Conservation (phyloP, 2,797 vertebrate genomes). For the Acipenser transmontanus region DNA sequence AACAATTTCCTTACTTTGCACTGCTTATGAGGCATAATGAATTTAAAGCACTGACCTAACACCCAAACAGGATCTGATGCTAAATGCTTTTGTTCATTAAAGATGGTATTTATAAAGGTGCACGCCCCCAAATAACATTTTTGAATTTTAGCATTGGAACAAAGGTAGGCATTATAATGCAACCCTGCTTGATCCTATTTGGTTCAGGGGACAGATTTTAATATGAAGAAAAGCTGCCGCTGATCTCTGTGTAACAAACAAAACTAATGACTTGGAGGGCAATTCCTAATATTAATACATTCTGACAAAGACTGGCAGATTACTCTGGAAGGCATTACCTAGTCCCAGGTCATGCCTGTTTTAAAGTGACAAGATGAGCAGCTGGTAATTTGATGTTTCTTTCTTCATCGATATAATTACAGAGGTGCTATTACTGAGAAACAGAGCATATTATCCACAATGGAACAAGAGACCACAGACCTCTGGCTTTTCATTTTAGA, state of each 20-base stretch:
- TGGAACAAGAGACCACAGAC: conserved; percentile 6
- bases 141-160: too few relatives aligned
- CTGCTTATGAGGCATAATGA: too few relatives aligned
- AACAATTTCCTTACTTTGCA: too few relatives aligned
- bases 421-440: neutral
- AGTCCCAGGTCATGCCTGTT: neutral
- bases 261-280: neutral
- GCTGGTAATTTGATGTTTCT: conserved; percentile 15
- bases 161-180: too few relatives aligned
- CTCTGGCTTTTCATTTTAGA: conserved; percentile 4
- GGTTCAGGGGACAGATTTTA: too few relatives aligned
- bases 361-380: conserved; percentile 10
- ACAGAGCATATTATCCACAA: neutral
- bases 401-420: conserved; percentile 10
- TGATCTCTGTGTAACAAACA: neutral
- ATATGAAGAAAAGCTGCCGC: too few relatives aligned
- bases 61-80: too few relatives aligned
- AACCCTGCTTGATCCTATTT: too few relatives aligned
- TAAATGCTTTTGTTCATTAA: too few relatives aligned
- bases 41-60: too few relatives aligned
- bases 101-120: too few relatives aligned
- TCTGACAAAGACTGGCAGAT: neutral
- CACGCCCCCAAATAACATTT: too few relatives aligned
- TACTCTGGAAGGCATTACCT: neutral
- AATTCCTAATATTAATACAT: neutral